These are phyloP conservation scores for Pantherophis guttatus DNA, from an alignment of 2,113 vertebrate species.

Conservation along the genomic window DNA sequence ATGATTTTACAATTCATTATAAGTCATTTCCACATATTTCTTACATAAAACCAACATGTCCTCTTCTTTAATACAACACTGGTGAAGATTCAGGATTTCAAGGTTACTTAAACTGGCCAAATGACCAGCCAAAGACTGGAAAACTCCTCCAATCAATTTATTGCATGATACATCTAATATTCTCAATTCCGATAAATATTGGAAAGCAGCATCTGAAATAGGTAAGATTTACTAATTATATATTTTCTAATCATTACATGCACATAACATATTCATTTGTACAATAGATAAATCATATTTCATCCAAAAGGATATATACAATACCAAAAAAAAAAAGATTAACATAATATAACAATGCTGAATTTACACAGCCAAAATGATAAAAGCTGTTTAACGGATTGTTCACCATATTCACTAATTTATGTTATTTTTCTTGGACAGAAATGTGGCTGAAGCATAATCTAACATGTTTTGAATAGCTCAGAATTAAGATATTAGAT, in stretches of 20 bases:
- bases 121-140: constrained; percentile 62
- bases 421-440: not conserved
- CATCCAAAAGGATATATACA: not conserved
- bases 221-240: not conserved
- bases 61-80: constrained; percentile 73
- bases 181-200: constrained; percentile 67
- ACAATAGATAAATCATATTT: not conserved
- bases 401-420: too few species aligned
- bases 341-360: not conserved
- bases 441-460: not conserved
- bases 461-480: not conserved
- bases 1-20: constrained; percentile 28
- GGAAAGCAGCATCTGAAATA: constrained; percentile 72
- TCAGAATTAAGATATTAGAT: not conserved
- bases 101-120: constrained; percentile 73
- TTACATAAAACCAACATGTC: constrained; percentile 78
- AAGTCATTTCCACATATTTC: constrained; percentile 27
- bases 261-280: not conserved
- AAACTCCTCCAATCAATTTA: constrained; percentile 74
- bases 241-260: not conserved
- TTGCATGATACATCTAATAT: constrained; percentile 83
- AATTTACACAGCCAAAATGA: not conserved
- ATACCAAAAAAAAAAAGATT: too few species aligned
- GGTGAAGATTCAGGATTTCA: constrained; percentile 79
- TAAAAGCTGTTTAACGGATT: not conserved